Evolutionary conservation across 1,140 invertebrate genomes (phyloP).

Genomic region (Brevipalpus yothersi): DNA sequence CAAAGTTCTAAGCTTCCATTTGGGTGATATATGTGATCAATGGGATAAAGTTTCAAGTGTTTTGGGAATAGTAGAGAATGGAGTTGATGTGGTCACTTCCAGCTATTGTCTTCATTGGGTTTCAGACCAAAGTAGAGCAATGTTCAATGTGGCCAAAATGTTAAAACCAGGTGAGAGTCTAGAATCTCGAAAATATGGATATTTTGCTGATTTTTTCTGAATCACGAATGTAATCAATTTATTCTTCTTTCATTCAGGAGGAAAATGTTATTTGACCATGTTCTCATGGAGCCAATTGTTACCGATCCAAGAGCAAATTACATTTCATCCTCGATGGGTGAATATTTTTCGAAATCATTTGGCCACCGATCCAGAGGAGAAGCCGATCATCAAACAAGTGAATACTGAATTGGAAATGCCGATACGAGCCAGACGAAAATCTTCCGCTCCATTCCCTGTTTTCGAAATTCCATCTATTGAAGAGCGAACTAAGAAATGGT

Average conservation of each 20-base stretch:
- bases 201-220: no score
- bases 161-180: not conserved
- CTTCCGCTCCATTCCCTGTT: not conserved
- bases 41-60: not conserved
- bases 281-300: not conserved
- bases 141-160: not conserved
- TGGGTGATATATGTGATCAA: not conserved
- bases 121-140: not conserved
- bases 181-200: no score
- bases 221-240: no score
- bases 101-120: not conserved
- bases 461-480: not conserved
- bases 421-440: not conserved
- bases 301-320: not conserved
- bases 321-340: not conserved
- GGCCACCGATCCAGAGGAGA: not conserved
- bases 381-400: not conserved
- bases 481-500: not conserved
- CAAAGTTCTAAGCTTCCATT: not conserved
- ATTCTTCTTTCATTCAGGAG: not conserved
- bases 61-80: not conserved
- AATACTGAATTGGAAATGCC: not conserved
- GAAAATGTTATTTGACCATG: not conserved
- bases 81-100: not conserved
- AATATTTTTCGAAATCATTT: not conserved